Percentiles rank a stretch among this genome's conserved stretches.
These are phyloP conservation scores for Parnassius glacialis DNA, from an alignment of 2,888 invertebrate species.

Conservation along the genomic window DNA sequence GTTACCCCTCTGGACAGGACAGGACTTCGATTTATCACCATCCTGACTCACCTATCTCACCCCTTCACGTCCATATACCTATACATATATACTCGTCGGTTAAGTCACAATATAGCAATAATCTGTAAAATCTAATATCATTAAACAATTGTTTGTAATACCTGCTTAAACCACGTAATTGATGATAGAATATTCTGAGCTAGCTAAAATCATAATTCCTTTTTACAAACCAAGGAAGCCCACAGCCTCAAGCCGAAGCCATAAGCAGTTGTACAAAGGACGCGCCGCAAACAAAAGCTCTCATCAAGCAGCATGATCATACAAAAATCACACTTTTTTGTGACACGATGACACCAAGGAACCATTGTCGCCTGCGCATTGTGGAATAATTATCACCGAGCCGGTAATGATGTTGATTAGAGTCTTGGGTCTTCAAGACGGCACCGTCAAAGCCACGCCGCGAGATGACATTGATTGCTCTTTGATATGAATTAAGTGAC, in stretches of 20 bases:
- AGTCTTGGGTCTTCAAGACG: not conserved
- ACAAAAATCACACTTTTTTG: constrained; percentile 27
- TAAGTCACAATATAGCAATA: too few relatives aligned
- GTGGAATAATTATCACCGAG: constrained; percentile 19
- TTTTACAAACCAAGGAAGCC: constrained; percentile 1
- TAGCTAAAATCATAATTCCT: too few relatives aligned
- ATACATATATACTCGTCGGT: too few relatives aligned
- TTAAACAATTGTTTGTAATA: too few relatives aligned
- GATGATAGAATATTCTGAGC: too few relatives aligned
- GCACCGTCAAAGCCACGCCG: constrained; percentile 8
- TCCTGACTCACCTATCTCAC: too few relatives aligned
- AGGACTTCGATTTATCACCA: too few relatives aligned
- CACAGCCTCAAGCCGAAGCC: not conserved
- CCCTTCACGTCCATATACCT: too few relatives aligned
- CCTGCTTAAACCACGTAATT: too few relatives aligned
- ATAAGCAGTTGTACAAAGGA: constrained; percentile 9
- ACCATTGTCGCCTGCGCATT: constrained; percentile 31
- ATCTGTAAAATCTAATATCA: too few relatives aligned
- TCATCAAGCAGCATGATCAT: constrained; percentile 27
- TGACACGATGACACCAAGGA: constrained; percentile 32
- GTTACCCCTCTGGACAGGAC: too few relatives aligned
- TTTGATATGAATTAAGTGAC: constrained; percentile 16
- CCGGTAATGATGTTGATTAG: constrained; percentile 27
- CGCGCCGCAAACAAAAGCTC: constrained; percentile 26
- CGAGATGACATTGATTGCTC: constrained; percentile 14